Percentiles rank a stretch among this genome's conserved stretches.
Conservation (phyloP, 1,140 invertebrate species). For the Drosophila sproati region DNA sequence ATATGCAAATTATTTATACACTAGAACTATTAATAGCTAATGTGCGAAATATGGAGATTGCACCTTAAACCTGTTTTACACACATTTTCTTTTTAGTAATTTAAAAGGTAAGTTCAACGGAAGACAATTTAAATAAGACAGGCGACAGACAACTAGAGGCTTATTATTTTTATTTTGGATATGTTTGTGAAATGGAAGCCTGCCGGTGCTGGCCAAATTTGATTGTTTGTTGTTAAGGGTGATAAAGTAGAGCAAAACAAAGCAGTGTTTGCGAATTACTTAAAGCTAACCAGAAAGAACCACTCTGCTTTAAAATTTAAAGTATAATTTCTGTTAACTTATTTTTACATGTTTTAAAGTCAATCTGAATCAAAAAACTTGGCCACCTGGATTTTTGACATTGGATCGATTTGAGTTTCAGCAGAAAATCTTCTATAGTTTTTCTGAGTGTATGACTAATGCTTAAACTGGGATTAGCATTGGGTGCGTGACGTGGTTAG, state of each 20-base stretch:
- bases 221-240: too few species aligned
- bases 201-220: too few species aligned
- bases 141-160: slow-evolving; percentile 54
- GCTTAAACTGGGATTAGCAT: neutral
- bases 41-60: slow-evolving; percentile 70
- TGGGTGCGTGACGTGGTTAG: neutral
- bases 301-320: too few species aligned
- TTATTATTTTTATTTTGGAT: too few species aligned
- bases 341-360: too few species aligned
- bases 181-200: neutral
- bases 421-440: too few species aligned
- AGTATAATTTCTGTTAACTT: too few species aligned
- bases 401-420: neutral
- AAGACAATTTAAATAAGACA: slow-evolving; percentile 25
- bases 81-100: neutral
- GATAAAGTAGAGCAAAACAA: too few species aligned
- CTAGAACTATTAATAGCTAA: slow-evolving; percentile 65
- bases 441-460: neutral
- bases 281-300: too few species aligned
- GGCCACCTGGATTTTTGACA: too few species aligned
- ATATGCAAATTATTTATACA: slow-evolving; percentile 74
- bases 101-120: slow-evolving; percentile 23
- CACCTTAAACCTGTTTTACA: slow-evolving; percentile 20
- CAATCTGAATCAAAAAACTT: too few species aligned
- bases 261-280: too few species aligned